phyloP scores from a whole-genome alignment of 2,797 vertebrate species.

The Cephalopachus bancanus region DNA sequence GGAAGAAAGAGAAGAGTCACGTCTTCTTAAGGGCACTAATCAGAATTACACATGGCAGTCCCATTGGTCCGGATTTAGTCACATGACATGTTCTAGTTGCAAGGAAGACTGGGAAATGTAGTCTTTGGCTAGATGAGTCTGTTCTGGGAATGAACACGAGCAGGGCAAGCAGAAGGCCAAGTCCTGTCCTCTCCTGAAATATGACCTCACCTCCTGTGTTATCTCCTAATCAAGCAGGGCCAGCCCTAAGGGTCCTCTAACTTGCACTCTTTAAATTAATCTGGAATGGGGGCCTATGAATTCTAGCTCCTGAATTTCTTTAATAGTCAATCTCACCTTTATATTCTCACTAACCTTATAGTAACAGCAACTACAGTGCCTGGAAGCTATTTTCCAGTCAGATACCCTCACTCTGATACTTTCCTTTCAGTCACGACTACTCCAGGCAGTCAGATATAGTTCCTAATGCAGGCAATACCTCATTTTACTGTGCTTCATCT shows the following conservation, averaged over 20 bases:
- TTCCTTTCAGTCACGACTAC: not conserved
- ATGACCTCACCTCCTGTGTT: fast-evolving
- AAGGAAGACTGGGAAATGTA: constrained; percentile 24
- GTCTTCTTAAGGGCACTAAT: not conserved
- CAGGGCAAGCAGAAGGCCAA: not conserved
- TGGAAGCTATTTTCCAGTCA: not conserved
- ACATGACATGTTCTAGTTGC: not conserved
- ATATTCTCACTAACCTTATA: not conserved
- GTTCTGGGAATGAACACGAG: not conserved
- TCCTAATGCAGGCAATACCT: not conserved
- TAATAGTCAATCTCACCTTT: not conserved
- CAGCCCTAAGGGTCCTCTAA: not conserved
- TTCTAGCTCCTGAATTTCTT: not conserved
- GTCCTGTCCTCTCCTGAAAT: not conserved
- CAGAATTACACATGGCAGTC: fast-evolving
- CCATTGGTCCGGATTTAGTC: not conserved
- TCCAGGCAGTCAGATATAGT: not conserved
- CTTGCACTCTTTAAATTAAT: not conserved
- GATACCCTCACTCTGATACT: not conserved
- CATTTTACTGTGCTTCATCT: not conserved
- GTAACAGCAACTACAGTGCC: not conserved
- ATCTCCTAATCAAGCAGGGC: not conserved
- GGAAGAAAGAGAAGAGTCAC: not conserved
- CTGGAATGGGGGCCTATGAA: not conserved
- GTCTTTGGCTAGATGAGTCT: not conserved